These are phyloP conservation scores for Podarcis lilfordi DNA, from an alignment of 2,797 vertebrate genomes.

Conservation along the genomic window DNA sequence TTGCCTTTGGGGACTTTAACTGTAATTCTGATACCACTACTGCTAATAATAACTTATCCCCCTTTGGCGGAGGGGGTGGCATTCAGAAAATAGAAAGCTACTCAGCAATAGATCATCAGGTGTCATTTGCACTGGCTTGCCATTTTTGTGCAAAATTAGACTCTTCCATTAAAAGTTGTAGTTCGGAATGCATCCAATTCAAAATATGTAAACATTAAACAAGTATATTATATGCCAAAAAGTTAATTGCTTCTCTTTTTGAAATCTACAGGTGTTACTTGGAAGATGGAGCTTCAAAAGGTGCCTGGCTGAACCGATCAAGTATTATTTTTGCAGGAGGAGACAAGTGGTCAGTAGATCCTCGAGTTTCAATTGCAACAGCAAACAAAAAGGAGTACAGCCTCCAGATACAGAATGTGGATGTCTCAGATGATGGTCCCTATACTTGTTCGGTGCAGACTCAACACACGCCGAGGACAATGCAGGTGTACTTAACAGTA, in stretches of 20 bases:
- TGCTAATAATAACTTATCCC: no score
- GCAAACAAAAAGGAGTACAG: constrained; percentile 95
- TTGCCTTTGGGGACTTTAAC: no score
- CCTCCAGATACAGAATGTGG: constrained; percentile 98
- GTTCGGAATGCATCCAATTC: background rate
- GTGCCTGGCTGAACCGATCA: constrained; percentile 98
- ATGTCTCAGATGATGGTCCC: constrained; percentile 92
- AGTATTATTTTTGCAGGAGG: constrained; percentile 97
- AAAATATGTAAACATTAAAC: background rate
- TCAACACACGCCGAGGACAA: constrained; percentile 89
- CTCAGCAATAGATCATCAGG: background rate
- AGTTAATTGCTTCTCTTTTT: constrained; percentile 19
- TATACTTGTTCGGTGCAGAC: constrained; percentile 98
- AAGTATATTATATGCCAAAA: background rate
- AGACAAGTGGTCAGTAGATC: constrained; percentile 98
- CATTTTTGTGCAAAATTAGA: background rate
- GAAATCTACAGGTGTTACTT: constrained; percentile 89
- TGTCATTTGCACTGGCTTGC: background rate
- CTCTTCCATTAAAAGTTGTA: background rate
- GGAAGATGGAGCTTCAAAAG: constrained; percentile 96
- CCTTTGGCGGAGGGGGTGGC: no score
- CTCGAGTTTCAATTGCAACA: constrained; percentile 94
- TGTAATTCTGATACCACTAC: no score
- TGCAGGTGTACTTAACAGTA: constrained; percentile 94
- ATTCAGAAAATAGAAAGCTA: no score